phyloP scores from a whole-genome alignment of 1,140 invertebrate genomes.

The Chionoecetes opilio region DNA sequence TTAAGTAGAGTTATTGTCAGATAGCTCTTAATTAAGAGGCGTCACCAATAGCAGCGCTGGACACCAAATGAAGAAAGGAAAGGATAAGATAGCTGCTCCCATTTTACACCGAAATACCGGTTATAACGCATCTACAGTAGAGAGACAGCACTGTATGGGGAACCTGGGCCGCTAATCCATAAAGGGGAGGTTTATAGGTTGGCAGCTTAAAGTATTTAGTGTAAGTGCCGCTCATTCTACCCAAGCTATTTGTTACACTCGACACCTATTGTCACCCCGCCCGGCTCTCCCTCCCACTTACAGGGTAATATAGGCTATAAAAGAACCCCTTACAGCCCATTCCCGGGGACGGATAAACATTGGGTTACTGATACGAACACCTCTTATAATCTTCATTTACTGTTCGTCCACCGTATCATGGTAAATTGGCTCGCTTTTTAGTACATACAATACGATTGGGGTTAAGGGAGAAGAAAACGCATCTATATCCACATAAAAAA shows the following conservation, averaged over 20 bases:
- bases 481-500: too few species aligned
- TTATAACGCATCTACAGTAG: background rate
- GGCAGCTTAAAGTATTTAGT: background rate
- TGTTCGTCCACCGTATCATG: too few species aligned
- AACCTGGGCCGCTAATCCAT: too few species aligned
- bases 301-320: too few species aligned
- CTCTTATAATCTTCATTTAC: too few species aligned
- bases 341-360: too few species aligned
- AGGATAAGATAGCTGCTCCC: background rate
- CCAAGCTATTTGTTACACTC: background rate
- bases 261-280: background rate
- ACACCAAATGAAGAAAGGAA: background rate
- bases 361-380: too few species aligned
- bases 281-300: background rate
- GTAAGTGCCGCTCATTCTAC: background rate
- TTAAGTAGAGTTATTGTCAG: background rate
- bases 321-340: too few species aligned
- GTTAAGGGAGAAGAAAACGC: too few species aligned
- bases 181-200: background rate
- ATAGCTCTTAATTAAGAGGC: background rate
- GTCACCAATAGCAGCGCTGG: background rate
- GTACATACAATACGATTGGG: too few species aligned
- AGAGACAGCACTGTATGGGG: constrained; percentile 1
- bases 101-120: background rate
- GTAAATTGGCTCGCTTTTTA: too few species aligned